These are phyloP conservation scores for Bombus sylvicola DNA, from an alignment of 1,140 invertebrate species.

Conservation along the genomic window DNA sequence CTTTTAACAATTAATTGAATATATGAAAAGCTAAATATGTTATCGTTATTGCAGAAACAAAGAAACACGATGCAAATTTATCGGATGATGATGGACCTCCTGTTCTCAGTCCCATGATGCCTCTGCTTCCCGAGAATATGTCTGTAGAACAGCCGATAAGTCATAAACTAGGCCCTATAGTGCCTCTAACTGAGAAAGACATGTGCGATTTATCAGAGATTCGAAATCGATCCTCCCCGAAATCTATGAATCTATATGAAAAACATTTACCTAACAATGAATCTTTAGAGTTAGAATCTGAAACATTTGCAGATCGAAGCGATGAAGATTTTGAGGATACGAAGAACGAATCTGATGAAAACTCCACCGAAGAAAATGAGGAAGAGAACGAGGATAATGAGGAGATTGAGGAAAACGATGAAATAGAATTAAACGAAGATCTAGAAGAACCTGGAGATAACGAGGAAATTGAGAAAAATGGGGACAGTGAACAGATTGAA, in stretches of 20 bases:
- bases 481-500: constrained; percentile 43
- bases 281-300: not conserved
- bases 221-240: constrained; percentile 20
- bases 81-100: constrained; percentile 79
- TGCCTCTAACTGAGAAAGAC: constrained; percentile 60
- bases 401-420: constrained; percentile 1
- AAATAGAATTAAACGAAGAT: not conserved
- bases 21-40: not conserved
- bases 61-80: constrained; percentile 28
- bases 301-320: constrained; percentile 12
- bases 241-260: constrained; percentile 37
- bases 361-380: constrained; percentile 26
- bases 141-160: constrained; percentile 60
- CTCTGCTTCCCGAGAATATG: constrained; percentile 62
- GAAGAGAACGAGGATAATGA: constrained; percentile 2
- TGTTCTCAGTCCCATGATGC: constrained; percentile 78
- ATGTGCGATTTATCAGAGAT: constrained; percentile 55
- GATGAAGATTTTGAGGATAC: constrained; percentile 31
- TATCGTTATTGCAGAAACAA: constrained; percentile 9
- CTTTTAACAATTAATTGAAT: constrained; percentile 24
- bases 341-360: constrained; percentile 35
- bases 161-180: constrained; percentile 73
- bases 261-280: not conserved
- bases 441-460: constrained; percentile 47
- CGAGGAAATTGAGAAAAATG: constrained; percentile 35